A percentile compares a stretch with the other conserved stretches of the same genome.
Evolutionary conservation across 2,797 vertebrate species (phyloP).

Genomic region (Limosa lapponica): DNA sequence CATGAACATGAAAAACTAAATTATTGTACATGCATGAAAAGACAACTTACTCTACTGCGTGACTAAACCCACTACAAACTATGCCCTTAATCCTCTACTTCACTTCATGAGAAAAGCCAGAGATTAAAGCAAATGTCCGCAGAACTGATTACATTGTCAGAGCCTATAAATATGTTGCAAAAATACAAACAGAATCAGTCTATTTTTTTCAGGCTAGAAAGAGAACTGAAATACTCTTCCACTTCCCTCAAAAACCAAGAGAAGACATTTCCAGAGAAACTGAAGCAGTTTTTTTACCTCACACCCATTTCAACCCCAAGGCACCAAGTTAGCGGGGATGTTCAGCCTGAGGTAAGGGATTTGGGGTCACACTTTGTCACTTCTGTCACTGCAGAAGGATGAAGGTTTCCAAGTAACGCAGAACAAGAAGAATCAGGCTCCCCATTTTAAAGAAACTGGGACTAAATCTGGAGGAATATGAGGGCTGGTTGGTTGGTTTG

Average conservation of each 20-base stretch:
- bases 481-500: not conserved
- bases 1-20: not conserved
- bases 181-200: not conserved
- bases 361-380: not conserved
- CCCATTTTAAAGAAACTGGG: not conserved
- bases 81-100: not conserved
- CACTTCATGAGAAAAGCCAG: not conserved
- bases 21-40: not conserved
- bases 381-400: not conserved
- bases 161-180: not conserved
- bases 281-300: not conserved
- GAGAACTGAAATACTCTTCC: not conserved
- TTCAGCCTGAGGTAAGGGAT: not conserved
- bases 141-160: accelerated
- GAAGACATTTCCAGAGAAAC: not conserved
- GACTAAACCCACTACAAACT: not conserved
- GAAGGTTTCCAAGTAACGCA: not conserved
- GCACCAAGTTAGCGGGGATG: not conserved
- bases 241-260: not conserved
- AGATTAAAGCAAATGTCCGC: not conserved
- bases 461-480: not conserved
- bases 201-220: not conserved
- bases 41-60: not conserved
- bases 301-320: not conserved
- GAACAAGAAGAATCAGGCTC: not conserved